Base-by-base conservation (phyloP, 53 echinoderm and acorn worm species). In the Paracentrotus lividus region DNA sequence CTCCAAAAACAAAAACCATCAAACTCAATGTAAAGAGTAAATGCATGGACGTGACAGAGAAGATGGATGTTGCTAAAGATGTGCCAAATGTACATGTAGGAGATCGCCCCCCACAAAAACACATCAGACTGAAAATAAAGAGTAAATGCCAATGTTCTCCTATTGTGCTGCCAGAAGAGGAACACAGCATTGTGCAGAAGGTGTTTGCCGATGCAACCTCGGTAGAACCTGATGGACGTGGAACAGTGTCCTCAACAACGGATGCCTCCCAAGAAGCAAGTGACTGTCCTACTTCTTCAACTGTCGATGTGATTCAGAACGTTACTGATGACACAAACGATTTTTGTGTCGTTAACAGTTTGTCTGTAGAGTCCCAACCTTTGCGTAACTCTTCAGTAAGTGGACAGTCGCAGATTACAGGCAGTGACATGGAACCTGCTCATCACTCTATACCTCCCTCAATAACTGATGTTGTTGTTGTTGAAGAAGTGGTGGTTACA, bases 131-230 rank as follows among this genome's bases (percentile, higher is more conserved):
- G n/a, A n/a, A n/a, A n/a, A n/a, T n/a, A 36, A 86, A 44, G 27
- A 31, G 76, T n/a, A 61, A 90, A 56, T 96, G 96, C 81, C 96
- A 56, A 12, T 96, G 96, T 84, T 90, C 47, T 23, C 94, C 94
- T 27, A 93, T 96, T 21, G 58, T 88, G 76, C 93, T 96, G 86
- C 93, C 94, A 88, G 54, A 90, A 43, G 94, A 94, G 31, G 89
- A 94, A 43, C 90, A 94, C 77, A 59, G 75, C 1, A 94, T 94
- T 43, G 90, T 94, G 32, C 56, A 90, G 54, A 89, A 89, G 58
- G 78, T 94, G 20, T 89, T 94, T 42, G 94, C 76, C 32, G 90
- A 94, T 76, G 89, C 94, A 23, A 92, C 92, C 45, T 38, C 92
- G 43, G 58, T 69, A 68, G 75, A 90, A 9, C 36, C 53, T 49